phyloP scores from a whole-genome alignment of 2,888 invertebrate genomes.

The Acleris literana region DNA sequence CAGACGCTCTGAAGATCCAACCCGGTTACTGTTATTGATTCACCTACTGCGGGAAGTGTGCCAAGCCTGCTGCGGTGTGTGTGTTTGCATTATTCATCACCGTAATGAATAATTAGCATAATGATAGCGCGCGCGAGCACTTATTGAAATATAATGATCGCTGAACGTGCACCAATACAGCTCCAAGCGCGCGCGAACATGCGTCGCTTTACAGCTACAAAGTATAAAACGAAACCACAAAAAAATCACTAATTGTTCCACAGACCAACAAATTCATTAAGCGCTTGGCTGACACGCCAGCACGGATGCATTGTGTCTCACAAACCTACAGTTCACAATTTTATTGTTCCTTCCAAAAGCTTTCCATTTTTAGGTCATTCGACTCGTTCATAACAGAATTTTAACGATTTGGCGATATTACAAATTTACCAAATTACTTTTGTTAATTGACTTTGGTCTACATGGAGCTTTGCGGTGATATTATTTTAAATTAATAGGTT shows the following conservation, averaged over 20 bases:
- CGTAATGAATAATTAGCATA: conserved; percentile 36
- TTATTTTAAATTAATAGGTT: too few relatives aligned
- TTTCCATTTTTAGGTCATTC: background rate
- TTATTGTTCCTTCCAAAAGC: background rate
- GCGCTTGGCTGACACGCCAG: background rate
- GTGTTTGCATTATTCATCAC: conserved; percentile 32
- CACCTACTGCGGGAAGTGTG: conserved; percentile 3
- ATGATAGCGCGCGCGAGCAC: conserved; percentile 11
- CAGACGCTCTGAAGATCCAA: background rate
- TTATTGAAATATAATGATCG: background rate
- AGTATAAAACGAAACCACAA: background rate
- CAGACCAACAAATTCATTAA: conserved; percentile 21
- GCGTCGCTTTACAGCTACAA: background rate
- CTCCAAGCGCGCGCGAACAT: background rate
- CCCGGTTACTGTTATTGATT: background rate
- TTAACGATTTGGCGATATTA: too few relatives aligned
- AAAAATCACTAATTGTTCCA: conserved; percentile 13
- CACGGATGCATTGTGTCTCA: background rate
- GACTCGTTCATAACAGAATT: background rate
- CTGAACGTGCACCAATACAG: background rate
- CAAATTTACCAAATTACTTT: background rate
- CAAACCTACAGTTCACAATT: background rate
- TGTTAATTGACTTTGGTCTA: conserved; percentile 5
- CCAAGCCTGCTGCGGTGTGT: background rate
- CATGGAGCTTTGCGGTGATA: background rate